Evolutionary conservation across 2,113 vertebrate species (phyloP), one percentile per base, ranked within the genome.

Genomic region (Sakesphorus luctuosus): DNA sequence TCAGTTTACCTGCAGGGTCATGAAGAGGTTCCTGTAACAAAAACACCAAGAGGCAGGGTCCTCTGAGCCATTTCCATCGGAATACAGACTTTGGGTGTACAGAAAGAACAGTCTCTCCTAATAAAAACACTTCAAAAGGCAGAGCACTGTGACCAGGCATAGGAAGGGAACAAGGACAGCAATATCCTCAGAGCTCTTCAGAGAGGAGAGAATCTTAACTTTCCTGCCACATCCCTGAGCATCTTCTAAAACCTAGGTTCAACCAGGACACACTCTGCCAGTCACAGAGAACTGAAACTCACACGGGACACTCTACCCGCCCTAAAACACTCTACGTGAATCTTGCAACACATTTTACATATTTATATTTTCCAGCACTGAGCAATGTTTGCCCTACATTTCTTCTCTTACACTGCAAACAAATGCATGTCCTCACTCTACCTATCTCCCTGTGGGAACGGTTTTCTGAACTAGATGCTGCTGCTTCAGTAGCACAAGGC

Each of bases 351-450:
- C 6, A 9, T 53, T 91, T 91, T 82, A 68, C 53, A 26, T 68
- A 65, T 85, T 96, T 85, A 19, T 79, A 13, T 73, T 87, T 90
- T 33, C 62, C 0, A 0, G 25, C 43, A 59, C 86, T 13, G 52
- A 62, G 69, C 18, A 71, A 63, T 11, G 17, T 56, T 63, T 94
- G 86, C 89, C 76, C 92, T 92, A 84, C 29, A 77, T 92, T 93
- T 71, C 75, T 63, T 73, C 79, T 83, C 67, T 69, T 38, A 7
- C 43, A 11, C 56, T 40, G 50, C 0, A 0, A 73, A 28, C 15
- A 67, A 55, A 61, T 7, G 13, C 0, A 0, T 72, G 88, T 77
- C 90, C 92, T 96, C 72, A 65, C 43, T 83, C 63, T 23, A 68
- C 72, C 59, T 26, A 33, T 36, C 29, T 49, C 67, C 47, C 53